Evolutionary conservation across 2,113 vertebrate genomes (phyloP).

Genomic region (Heteronetta atricapilla): DNA sequence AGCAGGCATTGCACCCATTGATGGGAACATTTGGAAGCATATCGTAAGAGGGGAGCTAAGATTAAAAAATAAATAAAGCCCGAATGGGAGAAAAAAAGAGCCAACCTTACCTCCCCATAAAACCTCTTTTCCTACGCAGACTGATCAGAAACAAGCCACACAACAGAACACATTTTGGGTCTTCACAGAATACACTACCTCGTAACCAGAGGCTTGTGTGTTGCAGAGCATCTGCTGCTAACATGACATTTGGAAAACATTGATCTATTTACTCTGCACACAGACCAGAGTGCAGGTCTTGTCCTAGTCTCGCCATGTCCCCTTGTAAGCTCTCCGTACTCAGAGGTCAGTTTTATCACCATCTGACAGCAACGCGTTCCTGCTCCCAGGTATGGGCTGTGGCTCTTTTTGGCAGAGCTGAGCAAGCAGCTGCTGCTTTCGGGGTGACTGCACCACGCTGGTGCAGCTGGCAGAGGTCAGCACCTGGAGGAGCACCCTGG

Average conservation of each 20-base stretch:
- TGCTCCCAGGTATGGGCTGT: fast-evolving
- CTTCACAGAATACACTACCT: background rate
- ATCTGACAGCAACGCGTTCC: fast-evolving
- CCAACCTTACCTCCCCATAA: background rate
- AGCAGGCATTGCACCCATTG: background rate
- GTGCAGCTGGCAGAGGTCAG: background rate
- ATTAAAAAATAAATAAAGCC: background rate
- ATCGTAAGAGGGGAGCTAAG: background rate
- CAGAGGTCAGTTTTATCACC: background rate
- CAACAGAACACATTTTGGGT: background rate
- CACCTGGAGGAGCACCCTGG: background rate
- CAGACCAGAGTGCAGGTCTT: background rate
- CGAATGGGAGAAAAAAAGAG: background rate
- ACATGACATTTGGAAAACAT: background rate
- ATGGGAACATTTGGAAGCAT: background rate
- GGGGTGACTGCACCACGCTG: fast-evolving
- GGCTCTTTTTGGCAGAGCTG: background rate
- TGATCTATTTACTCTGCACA: background rate
- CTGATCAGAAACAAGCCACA: background rate
- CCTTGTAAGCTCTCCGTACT: background rate
- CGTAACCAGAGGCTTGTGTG: background rate
- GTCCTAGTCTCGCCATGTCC: background rate
- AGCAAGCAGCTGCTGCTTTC: fast-evolving
- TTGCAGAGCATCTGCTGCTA: background rate
- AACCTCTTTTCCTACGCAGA: background rate